Percentiles rank a stretch among this genome's conserved stretches.
These are phyloP conservation scores for Drosophila meridiana DNA, from an alignment of 2,888 invertebrate genomes.

Conservation along the genomic window DNA sequence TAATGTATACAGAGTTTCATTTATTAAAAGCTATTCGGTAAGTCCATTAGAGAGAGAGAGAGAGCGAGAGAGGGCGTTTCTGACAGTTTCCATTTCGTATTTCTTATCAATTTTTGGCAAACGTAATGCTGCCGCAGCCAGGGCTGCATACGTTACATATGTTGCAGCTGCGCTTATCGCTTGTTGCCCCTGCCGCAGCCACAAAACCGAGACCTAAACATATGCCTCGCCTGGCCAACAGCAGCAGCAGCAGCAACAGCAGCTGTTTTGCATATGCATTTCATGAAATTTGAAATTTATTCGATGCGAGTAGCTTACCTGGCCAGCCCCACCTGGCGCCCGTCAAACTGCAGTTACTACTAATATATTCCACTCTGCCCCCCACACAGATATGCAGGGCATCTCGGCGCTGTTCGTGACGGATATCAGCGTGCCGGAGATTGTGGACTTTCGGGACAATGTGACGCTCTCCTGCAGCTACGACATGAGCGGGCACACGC, in stretches of 20 bases:
- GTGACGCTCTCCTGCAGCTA: conserved; percentile 86
- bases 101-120: conserved; percentile 59
- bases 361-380: background rate
- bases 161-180: conserved; percentile 53
- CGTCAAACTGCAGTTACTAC: conserved; percentile 7
- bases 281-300: conserved; percentile 74
- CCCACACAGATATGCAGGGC: conserved; percentile 68
- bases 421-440: conserved; percentile 85
- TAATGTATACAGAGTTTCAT: background rate
- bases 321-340: background rate
- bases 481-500: conserved; percentile 85
- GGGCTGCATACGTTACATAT: conserved; percentile 12
- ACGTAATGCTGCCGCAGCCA: conserved; percentile 17
- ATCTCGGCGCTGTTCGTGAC: conserved; percentile 83
- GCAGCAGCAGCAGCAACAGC: conserved; percentile 27
- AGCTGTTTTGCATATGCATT: conserved; percentile 76
- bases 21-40: conserved; percentile 1
- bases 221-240: conserved; percentile 17
- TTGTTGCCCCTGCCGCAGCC: conserved; percentile 18
- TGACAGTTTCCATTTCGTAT: conserved; percentile 45
- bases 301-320: conserved; percentile 49
- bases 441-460: conserved; percentile 86
- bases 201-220: conserved; percentile 23
- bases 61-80: background rate
- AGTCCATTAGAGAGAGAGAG: background rate